Evolutionary conservation across 2,888 invertebrate genomes (phyloP).

Genomic region (Mesochorus sp.): DNA sequence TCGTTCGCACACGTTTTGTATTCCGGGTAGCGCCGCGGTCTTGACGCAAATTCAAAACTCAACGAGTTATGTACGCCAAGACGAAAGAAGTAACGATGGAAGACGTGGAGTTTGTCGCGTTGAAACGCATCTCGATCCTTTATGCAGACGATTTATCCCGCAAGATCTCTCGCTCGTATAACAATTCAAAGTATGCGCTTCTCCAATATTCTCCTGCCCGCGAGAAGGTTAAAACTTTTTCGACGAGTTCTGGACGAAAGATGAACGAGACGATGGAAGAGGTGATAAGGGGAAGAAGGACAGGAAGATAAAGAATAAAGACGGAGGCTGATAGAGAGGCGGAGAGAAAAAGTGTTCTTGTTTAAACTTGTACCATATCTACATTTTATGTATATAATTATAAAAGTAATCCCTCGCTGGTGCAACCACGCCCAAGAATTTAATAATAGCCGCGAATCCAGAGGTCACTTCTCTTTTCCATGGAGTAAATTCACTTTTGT

Average conservation of each 20-base stretch:
- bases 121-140: constrained; percentile 18
- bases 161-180: constrained; percentile 34
- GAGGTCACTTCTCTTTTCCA: no score
- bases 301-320: constrained; percentile 2
- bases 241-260: constrained; percentile 26
- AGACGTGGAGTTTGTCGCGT: constrained; percentile 1
- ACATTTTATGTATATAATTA: no score
- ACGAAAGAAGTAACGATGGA: constrained; percentile 3
- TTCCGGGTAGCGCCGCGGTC: constrained; percentile 25
- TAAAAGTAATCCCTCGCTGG: no score
- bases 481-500: no score
- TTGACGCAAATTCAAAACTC: constrained; percentile 45
- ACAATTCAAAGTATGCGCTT: constrained; percentile 51
- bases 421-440: no score
- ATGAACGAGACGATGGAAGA: constrained; percentile 22
- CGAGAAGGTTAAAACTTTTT: constrained; percentile 41
- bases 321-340: not conserved
- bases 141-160: constrained; percentile 16
- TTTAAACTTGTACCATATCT: constrained; percentile 34
- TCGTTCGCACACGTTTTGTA: constrained; percentile 36
- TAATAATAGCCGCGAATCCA: no score
- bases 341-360: constrained; percentile 6
- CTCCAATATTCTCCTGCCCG: constrained; percentile 52
- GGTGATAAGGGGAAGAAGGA: constrained; percentile 11
- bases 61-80: constrained; percentile 29